phyloP scores from a whole-genome alignment of 2,888 invertebrate species.

The Gymnocheta viridis region DNA sequence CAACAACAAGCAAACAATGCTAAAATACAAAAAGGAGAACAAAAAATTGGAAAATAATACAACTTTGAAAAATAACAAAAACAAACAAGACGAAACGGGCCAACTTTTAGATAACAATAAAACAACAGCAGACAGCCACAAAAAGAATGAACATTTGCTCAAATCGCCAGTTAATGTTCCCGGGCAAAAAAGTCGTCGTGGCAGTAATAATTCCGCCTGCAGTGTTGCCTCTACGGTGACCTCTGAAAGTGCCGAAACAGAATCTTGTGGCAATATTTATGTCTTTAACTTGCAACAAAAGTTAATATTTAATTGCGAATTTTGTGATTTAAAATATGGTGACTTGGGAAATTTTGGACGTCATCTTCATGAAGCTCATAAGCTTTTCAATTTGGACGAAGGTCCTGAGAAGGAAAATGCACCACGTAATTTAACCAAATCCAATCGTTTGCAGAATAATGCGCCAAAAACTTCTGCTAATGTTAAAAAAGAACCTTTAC shows the following conservation, averaged over 20 bases:
- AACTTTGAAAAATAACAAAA: slow-evolving; percentile 13
- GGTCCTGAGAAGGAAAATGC: slow-evolving; percentile 68
- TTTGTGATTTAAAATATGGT: slow-evolving; percentile 74
- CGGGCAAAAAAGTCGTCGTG: slow-evolving; percentile 40
- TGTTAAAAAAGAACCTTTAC: slow-evolving; percentile 62
- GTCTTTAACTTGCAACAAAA: slow-evolving; percentile 74
- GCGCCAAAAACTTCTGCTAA: slow-evolving; percentile 24
- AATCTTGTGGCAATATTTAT: slow-evolving; percentile 75
- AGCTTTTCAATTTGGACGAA: slow-evolving; percentile 67
- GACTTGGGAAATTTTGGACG: slow-evolving; percentile 73
- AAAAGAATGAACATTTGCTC: slow-evolving; percentile 33
- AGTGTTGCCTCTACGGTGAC: slow-evolving; percentile 69
- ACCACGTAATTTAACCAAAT: slow-evolving; percentile 63
- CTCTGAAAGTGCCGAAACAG: slow-evolving; percentile 71
- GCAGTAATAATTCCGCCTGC: slow-evolving; percentile 72
- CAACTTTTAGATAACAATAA: slow-evolving; percentile 9
- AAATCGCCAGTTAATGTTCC: not conserved
- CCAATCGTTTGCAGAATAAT: slow-evolving; percentile 38
- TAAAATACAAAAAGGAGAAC: slow-evolving; percentile 22
- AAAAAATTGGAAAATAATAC: slow-evolving; percentile 27
- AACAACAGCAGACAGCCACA: not conserved
- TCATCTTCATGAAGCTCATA: slow-evolving; percentile 75
- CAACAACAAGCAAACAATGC: not conserved
- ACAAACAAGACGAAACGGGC: slow-evolving; percentile 15
- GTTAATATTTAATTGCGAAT: slow-evolving; percentile 75